Evolutionary conservation across 2,797 vertebrate genomes (phyloP).

Genomic region (Sebastes iracundus): DNA sequence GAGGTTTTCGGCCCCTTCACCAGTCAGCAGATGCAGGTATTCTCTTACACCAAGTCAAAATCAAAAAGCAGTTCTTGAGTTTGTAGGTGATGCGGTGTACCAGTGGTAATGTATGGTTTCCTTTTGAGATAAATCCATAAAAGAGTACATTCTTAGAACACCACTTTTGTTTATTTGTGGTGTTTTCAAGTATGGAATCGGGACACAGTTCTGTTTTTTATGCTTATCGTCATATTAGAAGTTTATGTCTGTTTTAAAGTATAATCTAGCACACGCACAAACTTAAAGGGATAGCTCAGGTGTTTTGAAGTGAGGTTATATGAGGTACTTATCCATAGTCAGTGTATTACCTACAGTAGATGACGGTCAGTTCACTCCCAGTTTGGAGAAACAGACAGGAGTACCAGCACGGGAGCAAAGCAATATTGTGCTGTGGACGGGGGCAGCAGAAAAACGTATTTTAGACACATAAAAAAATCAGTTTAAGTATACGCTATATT

Average conservation of each 20-base stretch:
- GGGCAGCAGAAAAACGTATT: no score
- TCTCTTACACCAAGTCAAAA: not conserved
- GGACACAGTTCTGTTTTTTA: not conserved
- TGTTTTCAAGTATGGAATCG: not conserved
- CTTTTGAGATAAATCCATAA: no score
- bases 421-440: not conserved
- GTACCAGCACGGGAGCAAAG: not conserved
- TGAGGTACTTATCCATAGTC: not conserved
- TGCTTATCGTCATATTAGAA: not conserved
- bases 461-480: not conserved
- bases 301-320: not conserved
- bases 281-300: not conserved
- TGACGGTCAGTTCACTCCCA: not conserved
- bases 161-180: not conserved
- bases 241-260: not conserved
- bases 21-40: conserved; percentile 94
- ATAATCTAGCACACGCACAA: not conserved
- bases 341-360: not conserved
- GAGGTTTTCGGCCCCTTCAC: conserved; percentile 92
- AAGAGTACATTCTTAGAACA: not conserved
- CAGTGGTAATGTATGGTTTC: not conserved
- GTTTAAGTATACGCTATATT: not conserved
- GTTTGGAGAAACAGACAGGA: no score
- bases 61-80: not conserved
- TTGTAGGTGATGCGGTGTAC: not conserved